Base-by-base conservation (phyloP, 2,797 vertebrate genomes). In the Tapera naevia region DNA sequence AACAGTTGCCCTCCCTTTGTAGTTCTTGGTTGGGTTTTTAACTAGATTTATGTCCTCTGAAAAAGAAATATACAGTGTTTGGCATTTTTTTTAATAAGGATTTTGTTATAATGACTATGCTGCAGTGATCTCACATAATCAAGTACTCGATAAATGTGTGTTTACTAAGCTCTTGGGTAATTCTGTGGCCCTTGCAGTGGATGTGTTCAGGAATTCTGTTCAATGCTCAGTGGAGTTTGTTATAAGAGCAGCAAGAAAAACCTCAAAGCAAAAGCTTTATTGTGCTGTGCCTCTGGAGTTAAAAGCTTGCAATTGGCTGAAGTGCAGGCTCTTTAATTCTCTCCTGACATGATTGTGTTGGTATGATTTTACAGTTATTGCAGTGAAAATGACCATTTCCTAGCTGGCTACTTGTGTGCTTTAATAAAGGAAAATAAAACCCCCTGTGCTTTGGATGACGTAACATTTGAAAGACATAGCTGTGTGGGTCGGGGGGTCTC, bases 351-450 rank as follows among this genome's bases (percentile, higher is more conserved):
- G 75, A 73, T 69, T 56, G 90, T 93, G 76, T 25, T 72, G 84
- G 54, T 93, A 65, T 88, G 89, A 74, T 76, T 94, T 93, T 93
- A 61, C 90, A 48, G 37, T 76, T 89, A 54, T 74, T 0, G 39
- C 92, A 7, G 18, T 96, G 95, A 94, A 93, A 91, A 88, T 67
- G 76, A 83, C 79, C 21, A 35, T 93, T 96, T 93, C 91, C 72
- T 94, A 57, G 86, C 86, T 95, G 96, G 92, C 91, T 96, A 69
- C 41, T 88, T 86, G 92, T 96, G 96, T 92, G 97, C 96, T 96
- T 95, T 80, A 95, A 96, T 97, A 96, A 95, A 96, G 86, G 95
- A 80, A 64, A 96, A 95, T 92, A 86, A 89, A 78, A 25, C 6
- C 33, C 17, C 16, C 18, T 56, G 27, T 45, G 15, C 66, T 89